Evolutionary conservation across 2,797 vertebrate species (phyloP).

Genomic region (Eurystomus glaucurus): DNA sequence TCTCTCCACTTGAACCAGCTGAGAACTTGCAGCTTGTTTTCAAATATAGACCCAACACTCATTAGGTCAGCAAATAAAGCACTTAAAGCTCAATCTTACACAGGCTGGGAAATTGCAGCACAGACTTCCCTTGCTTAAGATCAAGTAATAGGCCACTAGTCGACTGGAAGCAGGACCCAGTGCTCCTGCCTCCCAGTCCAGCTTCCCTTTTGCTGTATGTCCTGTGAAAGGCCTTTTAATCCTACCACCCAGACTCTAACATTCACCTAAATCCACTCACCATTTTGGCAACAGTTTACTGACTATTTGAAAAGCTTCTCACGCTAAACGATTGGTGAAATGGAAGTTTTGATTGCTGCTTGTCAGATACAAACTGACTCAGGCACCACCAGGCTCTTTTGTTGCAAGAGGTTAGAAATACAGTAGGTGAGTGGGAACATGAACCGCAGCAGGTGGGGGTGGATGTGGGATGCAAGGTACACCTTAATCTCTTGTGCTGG

Average conservation of each 20-base stretch:
- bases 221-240: background rate
- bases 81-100: background rate
- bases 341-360: background rate
- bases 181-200: background rate
- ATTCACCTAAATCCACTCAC: background rate
- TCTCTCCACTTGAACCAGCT: background rate
- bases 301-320: background rate
- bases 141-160: background rate
- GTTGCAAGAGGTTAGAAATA: background rate
- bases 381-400: background rate
- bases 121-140: background rate
- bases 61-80: background rate
- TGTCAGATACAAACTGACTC: background rate
- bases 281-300: background rate
- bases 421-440: background rate
- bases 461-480: background rate
- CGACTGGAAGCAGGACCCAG: background rate
- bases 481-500: background rate
- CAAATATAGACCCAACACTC: background rate
- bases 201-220: background rate
- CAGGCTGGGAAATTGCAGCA: background rate
- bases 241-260: background rate
- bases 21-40: slow-evolving; percentile 3
- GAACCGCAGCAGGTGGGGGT: background rate
- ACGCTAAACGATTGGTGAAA: background rate